Evolutionary conservation across 1,140 invertebrate species (phyloP).

Genomic region (Plutomurus gul): DNA sequence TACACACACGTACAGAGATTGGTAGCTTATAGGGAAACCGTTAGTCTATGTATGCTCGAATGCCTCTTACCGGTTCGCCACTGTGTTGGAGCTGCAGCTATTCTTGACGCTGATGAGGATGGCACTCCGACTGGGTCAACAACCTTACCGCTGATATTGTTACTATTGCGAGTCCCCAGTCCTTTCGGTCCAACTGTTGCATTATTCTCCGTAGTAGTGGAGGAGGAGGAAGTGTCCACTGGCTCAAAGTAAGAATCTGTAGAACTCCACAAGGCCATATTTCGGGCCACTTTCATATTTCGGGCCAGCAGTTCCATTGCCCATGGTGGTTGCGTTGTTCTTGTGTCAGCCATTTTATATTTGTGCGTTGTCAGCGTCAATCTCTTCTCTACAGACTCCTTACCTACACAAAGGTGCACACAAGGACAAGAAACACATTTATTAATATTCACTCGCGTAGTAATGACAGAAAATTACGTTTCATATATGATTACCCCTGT

Average conservation of each 20-base stretch:
- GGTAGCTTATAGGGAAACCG: slow-evolving; percentile 17
- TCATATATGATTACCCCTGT: background rate
- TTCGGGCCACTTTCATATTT: slow-evolving; percentile 47
- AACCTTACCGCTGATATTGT: slow-evolving; percentile 16
- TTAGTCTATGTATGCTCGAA: background rate
- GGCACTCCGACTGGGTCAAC: slow-evolving; percentile 35
- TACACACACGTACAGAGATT: background rate
- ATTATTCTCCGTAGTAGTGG: background rate
- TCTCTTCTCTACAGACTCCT: background rate
- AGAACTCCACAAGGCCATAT: slow-evolving; percentile 25
- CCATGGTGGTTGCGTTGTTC: slow-evolving; percentile 42
- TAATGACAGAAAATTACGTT: background rate
- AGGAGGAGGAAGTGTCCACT: too few species aligned
- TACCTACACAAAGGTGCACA: too few species aligned
- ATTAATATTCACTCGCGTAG: background rate
- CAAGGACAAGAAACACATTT: background rate
- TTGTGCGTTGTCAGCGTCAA: background rate
- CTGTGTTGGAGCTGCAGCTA: background rate
- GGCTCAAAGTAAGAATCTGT: slow-evolving; percentile 33
- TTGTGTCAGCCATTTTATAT: background rate
- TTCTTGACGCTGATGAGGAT: slow-evolving; percentile 2
- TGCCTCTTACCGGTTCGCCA: slow-evolving; percentile 33
- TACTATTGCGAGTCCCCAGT: background rate
- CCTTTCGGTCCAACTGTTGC: background rate
- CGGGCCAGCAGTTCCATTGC: slow-evolving; percentile 44